Conservation (phyloP, 2,113 vertebrate species). For the Otocyon megalotis region DNA sequence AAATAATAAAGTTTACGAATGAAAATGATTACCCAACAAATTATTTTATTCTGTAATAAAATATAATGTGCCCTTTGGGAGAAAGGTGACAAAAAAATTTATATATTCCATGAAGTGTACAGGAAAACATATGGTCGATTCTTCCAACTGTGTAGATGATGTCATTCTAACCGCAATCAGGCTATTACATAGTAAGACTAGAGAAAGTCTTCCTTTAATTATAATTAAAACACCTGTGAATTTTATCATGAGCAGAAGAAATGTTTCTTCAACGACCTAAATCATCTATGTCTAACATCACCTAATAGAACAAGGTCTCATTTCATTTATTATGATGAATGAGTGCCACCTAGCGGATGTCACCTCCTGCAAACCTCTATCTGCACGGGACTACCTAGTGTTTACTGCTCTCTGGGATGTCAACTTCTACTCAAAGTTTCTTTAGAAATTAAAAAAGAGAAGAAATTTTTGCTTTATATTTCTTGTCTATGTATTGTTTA, state of each 20-base stretch:
- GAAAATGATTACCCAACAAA: neutral
- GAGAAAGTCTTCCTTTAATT: neutral
- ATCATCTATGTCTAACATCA: neutral
- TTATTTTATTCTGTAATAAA: constrained; percentile 29
- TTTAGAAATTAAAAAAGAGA: constrained; percentile 49
- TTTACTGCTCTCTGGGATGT: neutral
- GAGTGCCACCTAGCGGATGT: neutral
- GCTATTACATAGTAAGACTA: neutral
- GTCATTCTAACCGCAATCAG: neutral
- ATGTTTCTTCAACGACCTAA: neutral
- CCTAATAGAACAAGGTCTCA: neutral
- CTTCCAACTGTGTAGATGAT: neutral
- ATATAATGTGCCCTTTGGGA: neutral
- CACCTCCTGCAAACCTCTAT: neutral
- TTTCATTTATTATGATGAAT: neutral
- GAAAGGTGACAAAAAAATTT: neutral
- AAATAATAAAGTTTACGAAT: constrained; percentile 17
- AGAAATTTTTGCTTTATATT: constrained; percentile 41
- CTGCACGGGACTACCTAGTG: neutral
- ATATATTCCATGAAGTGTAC: neutral
- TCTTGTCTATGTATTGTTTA: neutral
- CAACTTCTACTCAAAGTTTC: neutral
- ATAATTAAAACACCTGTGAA: neutral
- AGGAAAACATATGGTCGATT: neutral
- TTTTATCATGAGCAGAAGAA: constrained; percentile 48